These are phyloP conservation scores for Puffinus mauretanicus DNA, from an alignment of 2,113 vertebrate species.

Conservation along the genomic window DNA sequence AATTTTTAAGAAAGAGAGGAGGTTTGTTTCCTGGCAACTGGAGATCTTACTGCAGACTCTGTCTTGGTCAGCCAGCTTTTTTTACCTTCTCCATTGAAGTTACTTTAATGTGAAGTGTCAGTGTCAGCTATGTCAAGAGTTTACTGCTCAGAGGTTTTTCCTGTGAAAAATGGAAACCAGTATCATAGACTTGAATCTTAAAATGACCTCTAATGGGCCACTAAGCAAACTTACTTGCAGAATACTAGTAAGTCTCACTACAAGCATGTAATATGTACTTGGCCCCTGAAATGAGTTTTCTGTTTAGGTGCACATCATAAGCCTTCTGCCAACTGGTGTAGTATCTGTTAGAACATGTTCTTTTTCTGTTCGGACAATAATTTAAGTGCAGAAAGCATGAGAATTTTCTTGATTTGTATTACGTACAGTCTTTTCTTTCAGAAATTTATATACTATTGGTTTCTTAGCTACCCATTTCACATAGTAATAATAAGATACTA, in stretches of 20 bases:
- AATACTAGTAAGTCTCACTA: background rate
- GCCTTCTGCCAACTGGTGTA: background rate
- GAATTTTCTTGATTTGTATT: background rate
- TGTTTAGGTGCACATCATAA: background rate
- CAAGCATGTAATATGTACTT: background rate
- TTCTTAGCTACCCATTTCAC: background rate
- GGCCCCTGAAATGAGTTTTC: background rate
- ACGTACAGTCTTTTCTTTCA: fast-evolving
- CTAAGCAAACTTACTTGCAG: background rate
- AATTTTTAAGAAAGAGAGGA: background rate
- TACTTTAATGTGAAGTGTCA: background rate
- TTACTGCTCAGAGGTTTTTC: background rate
- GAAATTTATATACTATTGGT: background rate
- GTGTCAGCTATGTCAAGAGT: background rate
- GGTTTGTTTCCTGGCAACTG: background rate
- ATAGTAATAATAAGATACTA: background rate
- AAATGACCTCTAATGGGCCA: background rate
- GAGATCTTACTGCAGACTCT: background rate
- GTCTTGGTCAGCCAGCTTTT: background rate
- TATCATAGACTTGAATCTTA: background rate
- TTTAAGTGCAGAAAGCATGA: background rate
- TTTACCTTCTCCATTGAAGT: background rate
- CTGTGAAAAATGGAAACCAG: background rate
- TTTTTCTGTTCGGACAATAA: background rate
- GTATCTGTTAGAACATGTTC: background rate